Evolutionary conservation across 2,888 invertebrate species (phyloP).

Genomic region (Dicyrtomina minuta): DNA sequence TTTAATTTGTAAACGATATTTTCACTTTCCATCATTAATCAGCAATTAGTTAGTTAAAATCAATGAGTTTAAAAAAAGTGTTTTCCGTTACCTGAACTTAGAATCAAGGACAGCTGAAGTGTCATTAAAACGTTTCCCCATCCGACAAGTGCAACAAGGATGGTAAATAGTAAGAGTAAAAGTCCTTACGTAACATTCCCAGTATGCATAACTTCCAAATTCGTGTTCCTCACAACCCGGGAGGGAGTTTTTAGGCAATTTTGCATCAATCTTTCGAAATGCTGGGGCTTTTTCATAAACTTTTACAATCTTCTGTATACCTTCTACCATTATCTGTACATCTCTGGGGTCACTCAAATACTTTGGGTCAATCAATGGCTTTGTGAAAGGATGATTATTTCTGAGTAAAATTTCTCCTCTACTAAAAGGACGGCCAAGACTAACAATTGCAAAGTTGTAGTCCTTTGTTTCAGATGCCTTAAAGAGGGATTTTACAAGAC

Average conservation of each 20-base stretch:
- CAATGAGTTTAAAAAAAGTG: too few relatives aligned
- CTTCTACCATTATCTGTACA: constrained; percentile 8
- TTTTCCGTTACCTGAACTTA: constrained; percentile 19
- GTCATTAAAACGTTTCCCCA: constrained; percentile 30
- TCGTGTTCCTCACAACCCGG: constrained; percentile 73
- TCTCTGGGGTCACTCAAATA: constrained; percentile 14
- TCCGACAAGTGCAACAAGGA: constrained; percentile 37
- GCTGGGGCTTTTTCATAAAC: constrained; percentile 56
- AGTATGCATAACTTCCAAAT: constrained; percentile 59
- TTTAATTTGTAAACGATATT: too few relatives aligned
- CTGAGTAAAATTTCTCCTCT: constrained; percentile 1
- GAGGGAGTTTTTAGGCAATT: constrained; percentile 71
- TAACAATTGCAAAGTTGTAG: constrained; percentile 1
- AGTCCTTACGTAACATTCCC: constrained; percentile 46
- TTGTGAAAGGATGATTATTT: background rate
- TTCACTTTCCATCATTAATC: too few relatives aligned
- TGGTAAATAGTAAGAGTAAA: constrained; percentile 47
- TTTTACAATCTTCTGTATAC: constrained; percentile 15
- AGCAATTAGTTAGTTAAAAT: too few relatives aligned
- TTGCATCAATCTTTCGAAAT: constrained; percentile 77
- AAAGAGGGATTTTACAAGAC: constrained; percentile 1
- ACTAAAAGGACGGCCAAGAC: constrained; percentile 1
- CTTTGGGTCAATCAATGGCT: constrained; percentile 13
- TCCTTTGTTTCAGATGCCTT: constrained; percentile 2
- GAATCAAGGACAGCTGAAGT: constrained; percentile 16